Evolutionary conservation across 2,113 vertebrate species (phyloP), one percentile per base, ranked within the genome.

Genomic region (Myotis brandtii): DNA sequence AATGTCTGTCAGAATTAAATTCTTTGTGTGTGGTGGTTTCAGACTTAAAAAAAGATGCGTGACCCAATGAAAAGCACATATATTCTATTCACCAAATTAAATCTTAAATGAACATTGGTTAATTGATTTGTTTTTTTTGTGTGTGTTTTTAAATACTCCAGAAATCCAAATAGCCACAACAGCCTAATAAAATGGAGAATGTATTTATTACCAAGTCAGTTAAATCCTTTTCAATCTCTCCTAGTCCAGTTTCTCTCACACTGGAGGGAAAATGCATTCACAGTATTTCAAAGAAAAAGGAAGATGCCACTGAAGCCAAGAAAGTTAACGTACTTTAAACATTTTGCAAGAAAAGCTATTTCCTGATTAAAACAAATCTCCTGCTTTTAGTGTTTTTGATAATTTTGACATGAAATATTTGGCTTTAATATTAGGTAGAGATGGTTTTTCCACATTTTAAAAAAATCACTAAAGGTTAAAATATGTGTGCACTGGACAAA

Each of bases 21-120:
- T 97, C 95, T 97, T 92, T 97, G 96, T 97, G 97, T 96, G 97
- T 93, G 97, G 96, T 96, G 83, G 93, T 92, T 97, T 93, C 93
- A 84, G 89, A 93, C 95, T 96, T 97, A 64, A 96, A 95, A 59
- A 97, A 98, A 97, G 96, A 97, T 98, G 97, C 94, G 97, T 97
- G 93, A 77, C 86, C 97, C 95, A 97, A 97, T 98, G 98, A 96
- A 97, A 97, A 98, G 97, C 98, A 97, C 97, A 95, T 97, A 98
- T 98, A 98, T 98, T 98, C 95, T 92, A 93, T 97, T 98, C 97
- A 95, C 95, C 97, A 98, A 98, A 98, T 98, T 98, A 97, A 98
- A 98, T 98, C 96, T 98, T 95, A 97, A 95, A 32, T 96, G 97
- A 98, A 98, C 98, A 98, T 95, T 96, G 97, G 96, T 95, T 98